Conservation (phyloP, 2,888 invertebrate genomes). For the Acanthoscelides obtectus region DNA sequence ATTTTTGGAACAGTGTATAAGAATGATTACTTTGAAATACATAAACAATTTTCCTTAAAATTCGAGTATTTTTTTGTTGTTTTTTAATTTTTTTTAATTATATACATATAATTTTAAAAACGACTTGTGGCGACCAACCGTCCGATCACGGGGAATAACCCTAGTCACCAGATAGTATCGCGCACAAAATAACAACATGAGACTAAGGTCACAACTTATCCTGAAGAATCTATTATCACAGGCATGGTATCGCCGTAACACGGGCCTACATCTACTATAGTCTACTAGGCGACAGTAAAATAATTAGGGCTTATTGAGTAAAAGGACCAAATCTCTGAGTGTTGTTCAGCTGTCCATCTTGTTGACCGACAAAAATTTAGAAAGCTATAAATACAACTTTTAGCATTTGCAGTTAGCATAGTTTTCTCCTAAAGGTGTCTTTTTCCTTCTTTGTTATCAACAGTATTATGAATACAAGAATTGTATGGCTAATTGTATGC, state of each 20-base stretch:
- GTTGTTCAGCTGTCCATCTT: too few species aligned
- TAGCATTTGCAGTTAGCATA: too few species aligned
- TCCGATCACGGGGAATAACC: constrained; percentile 30
- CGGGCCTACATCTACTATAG: not conserved
- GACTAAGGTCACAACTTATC: constrained; percentile 66
- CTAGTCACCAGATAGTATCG: constrained; percentile 12
- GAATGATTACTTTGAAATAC: constrained; percentile 46
- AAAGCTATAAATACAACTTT: too few species aligned
- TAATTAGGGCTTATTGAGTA: not conserved
- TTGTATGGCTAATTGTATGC: too few species aligned
- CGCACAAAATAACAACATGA: constrained; percentile 52
- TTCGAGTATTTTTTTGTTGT: constrained; percentile 42
- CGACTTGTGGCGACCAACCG: constrained; percentile 40
- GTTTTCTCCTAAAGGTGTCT: too few species aligned
- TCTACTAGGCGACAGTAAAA: constrained; percentile 1
- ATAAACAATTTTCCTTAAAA: constrained; percentile 48
- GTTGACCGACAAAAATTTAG: too few species aligned
- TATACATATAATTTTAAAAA: constrained; percentile 50
- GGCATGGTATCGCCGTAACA: constrained; percentile 52
- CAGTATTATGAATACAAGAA: too few species aligned
- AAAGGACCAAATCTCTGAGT: not conserved
- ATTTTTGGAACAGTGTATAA: constrained; percentile 38
- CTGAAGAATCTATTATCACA: constrained; percentile 68
- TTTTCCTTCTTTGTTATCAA: too few species aligned
- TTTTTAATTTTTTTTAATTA: constrained; percentile 40